These are phyloP conservation scores for Tipula helvola DNA, from an alignment of 2,888 invertebrate genomes.

Conservation along the genomic window DNA sequence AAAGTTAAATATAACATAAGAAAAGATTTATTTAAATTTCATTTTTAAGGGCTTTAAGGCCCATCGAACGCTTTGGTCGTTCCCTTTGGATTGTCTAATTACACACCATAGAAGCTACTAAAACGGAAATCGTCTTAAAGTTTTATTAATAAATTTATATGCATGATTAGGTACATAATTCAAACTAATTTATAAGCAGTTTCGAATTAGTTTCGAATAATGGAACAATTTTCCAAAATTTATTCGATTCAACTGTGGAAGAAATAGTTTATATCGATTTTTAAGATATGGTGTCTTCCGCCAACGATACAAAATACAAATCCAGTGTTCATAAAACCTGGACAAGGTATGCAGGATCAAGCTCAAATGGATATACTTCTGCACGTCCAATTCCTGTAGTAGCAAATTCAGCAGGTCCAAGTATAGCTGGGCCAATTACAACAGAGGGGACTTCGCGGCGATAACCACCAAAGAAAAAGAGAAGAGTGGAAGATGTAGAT, in stretches of 20 bases:
- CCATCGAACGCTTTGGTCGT: background rate
- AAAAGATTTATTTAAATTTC: no score
- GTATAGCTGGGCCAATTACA: background rate
- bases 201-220: background rate
- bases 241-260: background rate
- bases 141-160: background rate
- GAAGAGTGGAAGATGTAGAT: background rate
- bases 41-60: background rate
- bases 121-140: background rate
- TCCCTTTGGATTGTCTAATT: background rate
- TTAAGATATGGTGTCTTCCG: background rate
- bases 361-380: background rate
- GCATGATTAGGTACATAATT: background rate
- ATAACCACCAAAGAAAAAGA: no score
- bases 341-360: background rate
- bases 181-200: background rate
- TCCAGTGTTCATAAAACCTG: background rate
- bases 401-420: background rate
- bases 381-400: background rate
- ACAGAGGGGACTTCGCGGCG: background rate
- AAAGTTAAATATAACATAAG: no score
- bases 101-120: background rate
- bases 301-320: background rate
- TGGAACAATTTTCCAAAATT: background rate
- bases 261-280: background rate